Evolutionary conservation across 2,113 vertebrate genomes (phyloP).

Genomic region (Pica pica): DNA sequence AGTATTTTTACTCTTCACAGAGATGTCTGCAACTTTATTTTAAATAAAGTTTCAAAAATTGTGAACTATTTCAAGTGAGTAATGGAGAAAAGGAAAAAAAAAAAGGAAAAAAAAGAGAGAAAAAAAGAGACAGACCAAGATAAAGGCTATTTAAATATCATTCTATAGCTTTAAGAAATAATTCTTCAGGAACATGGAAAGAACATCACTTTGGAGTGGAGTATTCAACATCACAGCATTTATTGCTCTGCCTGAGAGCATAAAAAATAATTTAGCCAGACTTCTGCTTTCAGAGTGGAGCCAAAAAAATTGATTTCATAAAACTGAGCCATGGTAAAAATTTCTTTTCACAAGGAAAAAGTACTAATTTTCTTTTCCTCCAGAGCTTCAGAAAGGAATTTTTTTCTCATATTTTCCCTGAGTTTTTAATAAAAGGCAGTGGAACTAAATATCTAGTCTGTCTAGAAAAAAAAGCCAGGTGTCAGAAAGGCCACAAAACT

Average conservation of each 20-base stretch:
- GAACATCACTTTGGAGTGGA: background rate
- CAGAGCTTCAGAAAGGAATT: background rate
- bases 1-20: background rate
- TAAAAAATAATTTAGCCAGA: background rate
- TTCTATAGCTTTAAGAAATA: background rate
- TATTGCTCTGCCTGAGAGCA: background rate
- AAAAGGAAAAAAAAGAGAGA: rapidly evolving
- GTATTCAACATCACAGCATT: background rate
- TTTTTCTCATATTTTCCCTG: background rate
- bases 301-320: background rate
- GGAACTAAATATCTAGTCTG: background rate
- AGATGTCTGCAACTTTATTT: background rate
- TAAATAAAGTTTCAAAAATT: background rate
- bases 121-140: background rate
- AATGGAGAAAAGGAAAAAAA: background rate
- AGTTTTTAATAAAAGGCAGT: constrained; percentile 3
- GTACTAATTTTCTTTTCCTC: background rate
- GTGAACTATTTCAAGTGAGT: background rate
- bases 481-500: background rate
- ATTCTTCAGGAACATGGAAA: background rate
- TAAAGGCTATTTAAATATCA: background rate
- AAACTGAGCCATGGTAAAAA: background rate
- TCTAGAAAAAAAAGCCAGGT: background rate
- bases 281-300: background rate
- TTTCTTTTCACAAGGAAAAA: background rate